Evolutionary conservation across 2,113 vertebrate genomes (phyloP).

Genomic region (Ellobius talpinus): DNA sequence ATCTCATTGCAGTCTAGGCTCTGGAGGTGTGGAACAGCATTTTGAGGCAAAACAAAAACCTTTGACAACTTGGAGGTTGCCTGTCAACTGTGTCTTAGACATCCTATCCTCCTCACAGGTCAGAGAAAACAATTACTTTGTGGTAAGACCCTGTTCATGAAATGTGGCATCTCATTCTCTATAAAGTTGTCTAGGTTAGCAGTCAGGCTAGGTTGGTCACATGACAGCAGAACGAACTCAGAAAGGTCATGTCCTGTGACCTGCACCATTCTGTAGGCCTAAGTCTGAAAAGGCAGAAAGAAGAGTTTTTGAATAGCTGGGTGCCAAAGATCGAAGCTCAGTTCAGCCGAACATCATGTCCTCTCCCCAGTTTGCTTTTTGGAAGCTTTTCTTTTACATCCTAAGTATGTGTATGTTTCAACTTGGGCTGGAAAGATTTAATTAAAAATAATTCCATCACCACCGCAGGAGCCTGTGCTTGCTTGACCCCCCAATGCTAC

Average conservation of each 20-base stretch:
- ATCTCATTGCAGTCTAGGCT: not conserved
- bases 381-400: constrained; percentile 54
- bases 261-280: not conserved
- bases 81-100: not conserved
- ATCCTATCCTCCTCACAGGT: not conserved
- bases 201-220: not conserved
- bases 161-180: constrained; percentile 10
- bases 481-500: constrained; percentile 68
- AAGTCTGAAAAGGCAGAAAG: not conserved
- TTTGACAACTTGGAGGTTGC: constrained; percentile 25
- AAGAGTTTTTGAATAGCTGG: not conserved
- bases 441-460: constrained; percentile 81
- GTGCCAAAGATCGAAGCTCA: not conserved
- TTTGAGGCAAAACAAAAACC: not conserved
- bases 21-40: not conserved
- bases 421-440: constrained; percentile 79
- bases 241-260: not conserved
- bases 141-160: not conserved
- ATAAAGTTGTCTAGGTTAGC: constrained; percentile 22
- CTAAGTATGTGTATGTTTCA: constrained; percentile 54
- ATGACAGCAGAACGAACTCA: not conserved
- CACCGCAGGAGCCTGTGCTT: constrained; percentile 71
- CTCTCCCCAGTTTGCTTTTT: not conserved
- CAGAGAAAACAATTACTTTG: not conserved
- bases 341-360: not conserved